Conservation (phyloP, 2,888 invertebrate genomes). For the Cacoxenus indagator region DNA sequence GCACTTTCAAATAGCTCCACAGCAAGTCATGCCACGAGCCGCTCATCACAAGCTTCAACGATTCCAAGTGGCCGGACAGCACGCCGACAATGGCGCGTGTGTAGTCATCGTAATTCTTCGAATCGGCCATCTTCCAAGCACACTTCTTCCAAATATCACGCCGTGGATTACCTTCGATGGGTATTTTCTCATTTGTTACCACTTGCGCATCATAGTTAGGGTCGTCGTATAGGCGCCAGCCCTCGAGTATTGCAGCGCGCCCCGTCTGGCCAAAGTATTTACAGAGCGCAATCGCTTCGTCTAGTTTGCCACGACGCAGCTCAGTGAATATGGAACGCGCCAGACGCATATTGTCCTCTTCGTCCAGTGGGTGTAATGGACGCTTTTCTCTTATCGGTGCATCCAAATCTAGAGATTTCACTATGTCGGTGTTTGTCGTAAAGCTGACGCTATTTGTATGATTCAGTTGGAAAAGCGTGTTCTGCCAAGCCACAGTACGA, state of each 20-base stretch:
- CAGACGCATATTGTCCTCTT: slow-evolving; percentile 81
- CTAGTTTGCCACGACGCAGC: slow-evolving; percentile 88
- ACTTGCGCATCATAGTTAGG: slow-evolving; percentile 77
- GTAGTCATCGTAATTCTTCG: slow-evolving; percentile 74
- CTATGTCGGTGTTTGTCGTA: slow-evolving; percentile 73
- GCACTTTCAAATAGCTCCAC: slow-evolving; percentile 88
- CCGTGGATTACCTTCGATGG: slow-evolving; percentile 86
- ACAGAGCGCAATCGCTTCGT: slow-evolving; percentile 87
- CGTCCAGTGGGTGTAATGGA: slow-evolving; percentile 87
- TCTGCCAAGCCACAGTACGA: slow-evolving; percentile 89
- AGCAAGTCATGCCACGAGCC: slow-evolving; percentile 90
- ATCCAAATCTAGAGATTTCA: slow-evolving; percentile 88
- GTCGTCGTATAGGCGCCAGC: slow-evolving; percentile 91
- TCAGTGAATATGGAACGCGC: slow-evolving; percentile 76
- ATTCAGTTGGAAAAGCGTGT: slow-evolving; percentile 84
- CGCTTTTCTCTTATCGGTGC: slow-evolving; percentile 85
- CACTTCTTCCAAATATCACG: slow-evolving; percentile 85
- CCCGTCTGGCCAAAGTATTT: slow-evolving; percentile 90
- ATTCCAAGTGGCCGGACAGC: slow-evolving; percentile 86
- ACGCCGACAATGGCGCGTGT: slow-evolving; percentile 80
- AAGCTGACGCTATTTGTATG: slow-evolving; percentile 74
- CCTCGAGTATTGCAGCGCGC: slow-evolving; percentile 91
- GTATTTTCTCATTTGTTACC: slow-evolving; percentile 66
- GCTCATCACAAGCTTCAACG: slow-evolving; percentile 81
- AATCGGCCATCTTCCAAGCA: slow-evolving; percentile 76